Evolutionary conservation across 2,888 invertebrate genomes (phyloP).

Genomic region (Nezara viridula): DNA sequence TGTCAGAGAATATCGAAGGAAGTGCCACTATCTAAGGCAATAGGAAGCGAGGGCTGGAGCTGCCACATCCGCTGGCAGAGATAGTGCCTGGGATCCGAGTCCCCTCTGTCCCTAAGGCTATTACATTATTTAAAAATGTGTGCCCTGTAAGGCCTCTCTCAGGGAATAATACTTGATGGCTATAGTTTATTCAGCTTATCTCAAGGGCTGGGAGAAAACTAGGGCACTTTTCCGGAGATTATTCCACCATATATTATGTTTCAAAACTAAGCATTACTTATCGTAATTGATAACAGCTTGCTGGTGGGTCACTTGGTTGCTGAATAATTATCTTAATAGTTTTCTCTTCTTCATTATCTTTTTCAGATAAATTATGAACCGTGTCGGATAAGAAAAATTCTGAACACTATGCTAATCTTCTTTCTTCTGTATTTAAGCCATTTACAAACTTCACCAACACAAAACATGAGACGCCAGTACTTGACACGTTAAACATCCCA

Average conservation of each 20-base stretch:
- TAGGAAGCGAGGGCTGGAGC: not conserved
- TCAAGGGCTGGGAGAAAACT: not conserved
- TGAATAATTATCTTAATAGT: no score
- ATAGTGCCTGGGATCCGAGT: not conserved
- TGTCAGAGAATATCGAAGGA: slow-evolving; percentile 6
- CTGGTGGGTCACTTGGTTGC: not conserved
- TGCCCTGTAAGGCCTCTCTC: not conserved
- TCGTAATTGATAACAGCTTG: not conserved
- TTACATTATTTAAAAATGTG: slow-evolving; percentile 41
- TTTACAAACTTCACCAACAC: no score
- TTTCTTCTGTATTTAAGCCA: no score
- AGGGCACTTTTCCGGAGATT: not conserved
- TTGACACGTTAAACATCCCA: no score
- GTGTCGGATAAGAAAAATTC: no score
- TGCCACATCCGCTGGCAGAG: not conserved
- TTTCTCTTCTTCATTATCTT: no score
- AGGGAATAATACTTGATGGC: not conserved
- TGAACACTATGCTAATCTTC: no score
- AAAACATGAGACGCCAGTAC: no score
- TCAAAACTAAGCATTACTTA: not conserved
- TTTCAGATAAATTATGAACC: no score
- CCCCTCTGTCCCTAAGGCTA: not conserved
- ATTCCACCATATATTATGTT: not conserved
- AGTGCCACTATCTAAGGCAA: not conserved
- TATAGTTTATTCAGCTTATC: slow-evolving; percentile 35